Conservation (phyloP, 2,888 invertebrate genomes). For the Leptopilina drosophilae region DNA sequence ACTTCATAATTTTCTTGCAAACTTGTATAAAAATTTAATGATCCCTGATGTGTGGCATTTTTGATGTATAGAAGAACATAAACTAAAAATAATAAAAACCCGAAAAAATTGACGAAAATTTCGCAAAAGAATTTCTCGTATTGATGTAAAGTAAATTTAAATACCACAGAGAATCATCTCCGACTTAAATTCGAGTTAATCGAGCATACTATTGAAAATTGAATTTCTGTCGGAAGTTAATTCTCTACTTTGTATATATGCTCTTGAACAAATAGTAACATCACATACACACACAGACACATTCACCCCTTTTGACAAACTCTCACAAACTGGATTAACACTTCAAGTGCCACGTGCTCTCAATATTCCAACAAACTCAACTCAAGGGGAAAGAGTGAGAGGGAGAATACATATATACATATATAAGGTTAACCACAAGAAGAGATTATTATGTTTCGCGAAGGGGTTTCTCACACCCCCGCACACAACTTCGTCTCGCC, state of each 20-base stretch:
- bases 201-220: background rate
- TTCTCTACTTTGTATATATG: constrained; percentile 16
- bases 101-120: too few species aligned
- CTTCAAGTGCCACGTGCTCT: constrained; percentile 50
- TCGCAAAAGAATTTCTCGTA: too few species aligned
- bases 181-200: background rate
- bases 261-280: constrained; percentile 1
- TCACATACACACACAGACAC: background rate
- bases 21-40: too few species aligned
- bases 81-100: too few species aligned
- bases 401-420: background rate
- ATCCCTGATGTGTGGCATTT: too few species aligned
- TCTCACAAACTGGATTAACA: constrained; percentile 41
- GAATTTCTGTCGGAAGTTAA: constrained; percentile 25
- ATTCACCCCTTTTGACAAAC: constrained; percentile 8
- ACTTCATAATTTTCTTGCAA: too few species aligned
- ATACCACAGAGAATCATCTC: too few species aligned
- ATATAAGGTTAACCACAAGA: constrained; percentile 42
- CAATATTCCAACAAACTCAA: background rate
- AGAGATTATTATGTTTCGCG: constrained; percentile 39
- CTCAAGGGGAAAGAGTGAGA: too few species aligned
- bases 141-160: too few species aligned
- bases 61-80: too few species aligned
- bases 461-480: constrained; percentile 37
- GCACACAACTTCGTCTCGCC: constrained; percentile 7